Evolutionary conservation across 2,797 vertebrate species (phyloP).

Genomic region (Lophotriccus pileatus): DNA sequence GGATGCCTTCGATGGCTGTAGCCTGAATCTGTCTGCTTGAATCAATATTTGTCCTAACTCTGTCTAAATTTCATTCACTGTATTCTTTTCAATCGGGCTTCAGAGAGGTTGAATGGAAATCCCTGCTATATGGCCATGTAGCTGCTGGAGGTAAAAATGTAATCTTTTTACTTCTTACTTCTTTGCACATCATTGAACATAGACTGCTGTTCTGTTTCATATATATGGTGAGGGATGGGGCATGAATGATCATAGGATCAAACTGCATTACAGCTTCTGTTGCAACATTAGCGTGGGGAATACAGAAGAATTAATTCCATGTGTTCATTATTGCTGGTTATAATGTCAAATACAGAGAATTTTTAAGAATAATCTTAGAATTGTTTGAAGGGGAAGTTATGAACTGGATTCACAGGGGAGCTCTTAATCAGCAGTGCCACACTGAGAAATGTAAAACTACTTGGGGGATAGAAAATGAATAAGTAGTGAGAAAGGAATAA

Average conservation of each 20-base stretch:
- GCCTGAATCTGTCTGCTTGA: background rate
- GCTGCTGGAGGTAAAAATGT: background rate
- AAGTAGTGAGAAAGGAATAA: background rate
- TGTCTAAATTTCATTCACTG: background rate
- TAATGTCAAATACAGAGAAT: background rate
- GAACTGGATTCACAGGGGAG: background rate
- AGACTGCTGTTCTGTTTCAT: background rate
- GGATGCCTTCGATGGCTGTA: background rate
- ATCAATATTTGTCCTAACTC: conserved; percentile 7
- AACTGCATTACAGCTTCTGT: background rate
- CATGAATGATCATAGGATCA: background rate
- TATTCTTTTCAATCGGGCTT: background rate
- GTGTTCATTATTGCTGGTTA: background rate
- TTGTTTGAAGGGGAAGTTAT: background rate
- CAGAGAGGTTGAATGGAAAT: background rate
- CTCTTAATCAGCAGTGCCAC: background rate
- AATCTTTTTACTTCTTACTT: background rate
- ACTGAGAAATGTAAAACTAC: background rate
- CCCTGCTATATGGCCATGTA: background rate
- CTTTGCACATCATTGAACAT: background rate
- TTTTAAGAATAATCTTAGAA: background rate
- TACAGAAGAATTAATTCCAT: background rate
- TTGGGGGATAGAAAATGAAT: background rate
- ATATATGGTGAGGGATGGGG: background rate
- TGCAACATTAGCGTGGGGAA: background rate